Conservation (phyloP, 2,113 vertebrate genomes). For the Tragelaphus scriptus region DNA sequence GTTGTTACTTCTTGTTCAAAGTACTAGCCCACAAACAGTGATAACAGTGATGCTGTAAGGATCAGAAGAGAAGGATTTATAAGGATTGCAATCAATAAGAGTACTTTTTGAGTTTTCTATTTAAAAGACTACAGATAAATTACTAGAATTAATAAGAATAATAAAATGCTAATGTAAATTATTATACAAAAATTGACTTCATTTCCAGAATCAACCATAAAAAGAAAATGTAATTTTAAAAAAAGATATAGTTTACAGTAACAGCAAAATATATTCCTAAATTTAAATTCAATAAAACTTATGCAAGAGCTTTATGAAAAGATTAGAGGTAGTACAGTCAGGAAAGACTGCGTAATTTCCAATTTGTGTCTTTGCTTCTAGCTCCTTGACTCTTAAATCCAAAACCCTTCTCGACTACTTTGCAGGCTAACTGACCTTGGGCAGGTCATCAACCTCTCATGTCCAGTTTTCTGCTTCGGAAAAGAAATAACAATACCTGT, state of each 20-base stretch:
- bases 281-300: neutral
- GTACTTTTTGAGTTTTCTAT: neutral
- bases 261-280: neutral
- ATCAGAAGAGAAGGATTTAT: neutral
- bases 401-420: neutral
- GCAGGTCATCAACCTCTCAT: neutral
- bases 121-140: neutral
- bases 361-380: neutral
- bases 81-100: neutral
- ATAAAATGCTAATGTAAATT: conserved; percentile 86
- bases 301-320: neutral
- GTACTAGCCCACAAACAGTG: neutral
- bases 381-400: neutral
- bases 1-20: neutral
- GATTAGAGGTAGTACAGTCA: neutral
- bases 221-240: neutral
- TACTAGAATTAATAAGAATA: conserved; percentile 76
- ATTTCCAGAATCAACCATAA: neutral
- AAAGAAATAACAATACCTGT: neutral
- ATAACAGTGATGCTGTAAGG: neutral
- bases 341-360: neutral
- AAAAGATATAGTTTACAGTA: neutral
- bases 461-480: neutral
- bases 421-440: neutral
- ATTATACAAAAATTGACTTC: neutral